Percentiles rank a stretch among this genome's conserved stretches.
phyloP scores from a whole-genome alignment of 2,888 invertebrate species.

The Iphiclides podalirius region DNA sequence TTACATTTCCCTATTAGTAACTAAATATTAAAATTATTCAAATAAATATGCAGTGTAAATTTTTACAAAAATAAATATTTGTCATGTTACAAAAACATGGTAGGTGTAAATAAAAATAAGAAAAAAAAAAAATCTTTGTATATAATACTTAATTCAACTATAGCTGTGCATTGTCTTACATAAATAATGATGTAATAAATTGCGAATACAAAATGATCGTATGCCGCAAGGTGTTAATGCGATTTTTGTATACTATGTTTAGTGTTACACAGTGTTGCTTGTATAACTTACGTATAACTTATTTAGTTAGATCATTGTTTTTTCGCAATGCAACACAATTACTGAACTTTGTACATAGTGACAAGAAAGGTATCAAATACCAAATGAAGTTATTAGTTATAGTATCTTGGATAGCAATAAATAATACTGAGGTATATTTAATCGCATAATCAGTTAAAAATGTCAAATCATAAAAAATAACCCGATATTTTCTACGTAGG shows the following conservation, averaged over 20 bases:
- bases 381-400: slow-evolving; percentile 22
- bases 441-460: slow-evolving; percentile 21
- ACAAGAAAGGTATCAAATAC: slow-evolving; percentile 44
- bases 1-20: slow-evolving; percentile 35
- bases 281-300: no score
- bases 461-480: background rate
- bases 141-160: slow-evolving; percentile 65
- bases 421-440: slow-evolving; percentile 33
- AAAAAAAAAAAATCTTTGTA: slow-evolving; percentile 43
- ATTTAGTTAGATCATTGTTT: no score
- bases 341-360: slow-evolving; percentile 59
- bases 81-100: slow-evolving; percentile 72
- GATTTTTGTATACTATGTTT: no score
- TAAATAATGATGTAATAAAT: slow-evolving; percentile 25
- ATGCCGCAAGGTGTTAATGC: no score
- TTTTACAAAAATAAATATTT: slow-evolving; percentile 65
- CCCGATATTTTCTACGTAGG: background rate
- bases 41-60: slow-evolving; percentile 25
- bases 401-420: slow-evolving; percentile 10
- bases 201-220: no score
- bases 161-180: slow-evolving; percentile 19
- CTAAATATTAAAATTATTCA: slow-evolving; percentile 28
- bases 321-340: slow-evolving; percentile 15
- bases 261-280: no score
- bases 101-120: slow-evolving; percentile 52